A percentile compares a stretch with the other conserved stretches of the same genome.
phyloP scores from a whole-genome alignment of 2,113 vertebrate species.

The Ellobius talpinus region DNA sequence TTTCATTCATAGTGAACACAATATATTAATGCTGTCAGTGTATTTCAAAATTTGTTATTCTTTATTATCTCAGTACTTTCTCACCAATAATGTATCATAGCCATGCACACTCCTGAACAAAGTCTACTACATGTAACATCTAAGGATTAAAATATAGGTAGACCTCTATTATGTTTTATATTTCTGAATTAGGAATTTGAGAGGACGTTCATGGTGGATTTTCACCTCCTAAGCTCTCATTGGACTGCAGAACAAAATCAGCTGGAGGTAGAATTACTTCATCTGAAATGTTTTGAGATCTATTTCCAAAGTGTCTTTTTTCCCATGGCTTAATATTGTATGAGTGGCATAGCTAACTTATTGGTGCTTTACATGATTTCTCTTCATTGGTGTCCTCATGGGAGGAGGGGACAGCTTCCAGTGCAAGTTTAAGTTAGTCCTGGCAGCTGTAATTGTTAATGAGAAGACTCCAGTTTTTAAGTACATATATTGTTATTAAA shows the following conservation, averaged over 20 bases:
- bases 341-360: not conserved
- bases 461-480: not conserved
- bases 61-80: not conserved
- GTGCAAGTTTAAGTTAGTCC: no score
- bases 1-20: not conserved
- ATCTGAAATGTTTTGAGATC: no score
- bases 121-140: not conserved
- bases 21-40: not conserved
- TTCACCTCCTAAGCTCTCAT: not conserved
- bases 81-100: not conserved
- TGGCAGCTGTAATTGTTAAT: not conserved
- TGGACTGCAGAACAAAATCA: not conserved
- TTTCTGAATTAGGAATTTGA: not conserved
- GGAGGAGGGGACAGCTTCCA: not conserved
- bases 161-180: not conserved
- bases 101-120: not conserved
- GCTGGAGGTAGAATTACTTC: not conserved
- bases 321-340: not conserved
- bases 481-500: not conserved
- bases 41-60: not conserved
- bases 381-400: not conserved
- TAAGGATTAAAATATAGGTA: not conserved
- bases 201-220: no score
- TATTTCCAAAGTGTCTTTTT: not conserved
- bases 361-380: not conserved